These are phyloP conservation scores for Rhagonycha lutea DNA, from an alignment of 2,888 invertebrate genomes.

Conservation along the genomic window DNA sequence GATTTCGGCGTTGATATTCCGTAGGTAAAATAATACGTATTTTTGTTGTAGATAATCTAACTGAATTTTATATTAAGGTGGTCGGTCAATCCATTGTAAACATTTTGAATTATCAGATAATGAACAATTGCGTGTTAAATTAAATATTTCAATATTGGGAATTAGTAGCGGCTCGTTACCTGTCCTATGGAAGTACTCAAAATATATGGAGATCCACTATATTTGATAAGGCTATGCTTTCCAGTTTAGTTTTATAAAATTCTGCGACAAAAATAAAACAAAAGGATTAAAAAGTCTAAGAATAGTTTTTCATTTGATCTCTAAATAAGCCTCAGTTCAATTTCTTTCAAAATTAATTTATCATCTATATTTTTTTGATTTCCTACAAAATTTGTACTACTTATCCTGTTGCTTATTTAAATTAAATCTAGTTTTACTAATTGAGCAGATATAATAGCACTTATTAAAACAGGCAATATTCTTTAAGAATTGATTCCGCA, in stretches of 20 bases:
- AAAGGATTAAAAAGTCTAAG: too few species aligned
- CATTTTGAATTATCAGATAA: background rate
- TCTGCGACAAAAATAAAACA: too few species aligned
- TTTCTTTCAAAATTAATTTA: too few species aligned
- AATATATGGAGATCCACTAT: background rate
- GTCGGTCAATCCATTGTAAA: background rate
- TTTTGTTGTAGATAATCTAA: background rate
- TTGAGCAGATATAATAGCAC: background rate
- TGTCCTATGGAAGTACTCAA: background rate
- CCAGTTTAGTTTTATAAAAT: too few species aligned
- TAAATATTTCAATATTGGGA: background rate
- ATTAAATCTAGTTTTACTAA: too few species aligned
- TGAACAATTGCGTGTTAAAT: background rate
- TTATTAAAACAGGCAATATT: background rate
- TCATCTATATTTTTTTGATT: too few species aligned
- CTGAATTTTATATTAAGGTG: background rate
- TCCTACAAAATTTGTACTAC: too few species aligned
- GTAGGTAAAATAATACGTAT: background rate
- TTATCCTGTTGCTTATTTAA: too few species aligned
- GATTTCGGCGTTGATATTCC: background rate
- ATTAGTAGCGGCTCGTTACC: background rate
- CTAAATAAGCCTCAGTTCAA: too few species aligned
- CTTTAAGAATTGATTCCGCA: background rate
- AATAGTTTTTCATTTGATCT: too few species aligned
- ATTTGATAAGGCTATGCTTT: background rate